Evolutionary conservation across 2,113 vertebrate genomes (phyloP), one percentile per base, ranked within the genome.

Genomic region (Amphiprion ocellaris): DNA sequence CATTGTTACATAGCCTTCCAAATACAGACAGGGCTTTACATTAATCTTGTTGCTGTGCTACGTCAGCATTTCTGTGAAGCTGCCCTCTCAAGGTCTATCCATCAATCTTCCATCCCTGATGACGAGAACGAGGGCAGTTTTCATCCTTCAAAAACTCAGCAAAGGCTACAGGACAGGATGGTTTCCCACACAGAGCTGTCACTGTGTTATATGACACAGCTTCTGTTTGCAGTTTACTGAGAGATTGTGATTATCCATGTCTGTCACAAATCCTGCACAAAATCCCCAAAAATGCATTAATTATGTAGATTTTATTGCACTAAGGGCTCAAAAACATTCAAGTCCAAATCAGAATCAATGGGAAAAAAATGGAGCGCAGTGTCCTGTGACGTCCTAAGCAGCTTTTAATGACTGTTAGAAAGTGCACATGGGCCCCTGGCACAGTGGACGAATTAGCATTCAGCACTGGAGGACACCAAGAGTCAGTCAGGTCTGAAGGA

Each of bases 401-500:
- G 84, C 77, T 86, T 85, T 90, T 87, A 85, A 84, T 82, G 79
- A 70, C 62, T 49, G 37, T 62, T 68, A 54, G 67, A 69, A 58
- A 74, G 80, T 11, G 46, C 33, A n/a, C 39, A 37, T 21, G 62
- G 66, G 78, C 79, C 70, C 58, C 28, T 55, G 64, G 83, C 76
- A 71, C 53, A 41, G 80, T 44, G 52, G 61, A 83, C 3, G 33
- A 83, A 90, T 91, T 91, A 90, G 87, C 77, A 92, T 92, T 83
- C 90, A 87, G 78, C 47, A 49, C 55, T 49, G 65, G 81, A 74
- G 59, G 78, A 71, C 77, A 47, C 54, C 23, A 11, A 63, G 68
- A 86, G 68, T 83, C 89, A 67, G 81, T 89, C 84, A 82, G 81
- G 91, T 83, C 80, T 92, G 92, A 90, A 92, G 88, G 89, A 87